Conservation (phyloP, 1,140 invertebrate genomes). For the Sipha flava region DNA sequence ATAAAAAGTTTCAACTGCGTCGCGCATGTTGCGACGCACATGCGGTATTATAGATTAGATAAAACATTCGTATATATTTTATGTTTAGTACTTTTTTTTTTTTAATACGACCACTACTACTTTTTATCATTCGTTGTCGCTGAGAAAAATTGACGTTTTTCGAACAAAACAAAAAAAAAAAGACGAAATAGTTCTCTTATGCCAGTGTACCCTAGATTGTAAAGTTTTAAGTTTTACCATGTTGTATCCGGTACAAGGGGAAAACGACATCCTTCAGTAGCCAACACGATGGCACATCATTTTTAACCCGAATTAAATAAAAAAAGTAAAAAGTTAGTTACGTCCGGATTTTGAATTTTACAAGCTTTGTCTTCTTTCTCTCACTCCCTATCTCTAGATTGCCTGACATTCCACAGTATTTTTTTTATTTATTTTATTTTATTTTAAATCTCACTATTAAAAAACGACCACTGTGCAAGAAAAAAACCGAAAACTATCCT, state of each 20-base stretch:
- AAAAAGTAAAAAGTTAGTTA: constrained; percentile 24
- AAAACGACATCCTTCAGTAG: not conserved
- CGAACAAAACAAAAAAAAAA: not conserved
- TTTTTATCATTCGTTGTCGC: not conserved
- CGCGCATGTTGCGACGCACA: too few species aligned
- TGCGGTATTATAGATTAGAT: not conserved
- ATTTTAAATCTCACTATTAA: not conserved
- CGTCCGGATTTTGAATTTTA: constrained; percentile 26
- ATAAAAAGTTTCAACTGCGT: not conserved
- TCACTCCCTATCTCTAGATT: not conserved
- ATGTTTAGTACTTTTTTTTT: not conserved
- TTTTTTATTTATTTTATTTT: too few species aligned
- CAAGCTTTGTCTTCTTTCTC: constrained; percentile 16
- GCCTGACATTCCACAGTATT: constrained; percentile 2
- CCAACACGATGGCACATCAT: constrained; percentile 14
- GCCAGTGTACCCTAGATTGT: not conserved
- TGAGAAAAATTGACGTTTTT: not conserved
- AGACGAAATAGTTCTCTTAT: not conserved
- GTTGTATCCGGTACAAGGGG: constrained; percentile 17
- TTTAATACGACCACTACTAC: too few species aligned
- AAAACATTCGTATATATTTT: not conserved
- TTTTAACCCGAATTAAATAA: constrained; percentile 26
- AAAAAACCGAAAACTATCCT: not conserved
- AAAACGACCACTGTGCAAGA: not conserved
- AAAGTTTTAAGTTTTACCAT: constrained; percentile 11